Base-by-base conservation (phyloP, 2,888 invertebrate species). In the Horisme vitalbata region DNA sequence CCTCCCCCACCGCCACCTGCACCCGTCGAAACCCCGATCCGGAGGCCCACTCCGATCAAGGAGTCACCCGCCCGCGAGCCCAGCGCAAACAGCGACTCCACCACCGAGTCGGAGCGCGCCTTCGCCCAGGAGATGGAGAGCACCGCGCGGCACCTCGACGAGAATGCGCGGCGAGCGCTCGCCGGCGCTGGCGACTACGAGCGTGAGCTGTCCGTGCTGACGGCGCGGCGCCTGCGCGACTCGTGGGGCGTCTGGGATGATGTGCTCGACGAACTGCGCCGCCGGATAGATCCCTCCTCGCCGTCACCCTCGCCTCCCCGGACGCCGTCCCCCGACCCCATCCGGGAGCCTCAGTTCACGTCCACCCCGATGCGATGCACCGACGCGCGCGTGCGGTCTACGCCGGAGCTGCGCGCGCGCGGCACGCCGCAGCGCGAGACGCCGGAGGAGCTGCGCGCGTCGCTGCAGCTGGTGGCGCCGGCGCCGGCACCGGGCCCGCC, bases 381-480 rank as follows among this genome's bases (percentile, higher is more conserved):
- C 4, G 84, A 83, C 59, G 87, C 82, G 9, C 73, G 86, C 13
- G 88, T 88, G 9, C 77, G 89, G 27, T 90, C 89, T 2, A 94
- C 94, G 4, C 94, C 94, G 0, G 93, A 94, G 70, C 71, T 94
- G 30, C 67, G 90, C 63, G 65, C 91, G 57, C 75, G 81, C 18
- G 72, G 76, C 5, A 83, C 90, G 5, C 79, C 79, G 55, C 87
- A 64, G 24, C 83, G 72, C 61, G 77, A 91, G 68, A 68, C 82
- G 7, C 87, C 89, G 47, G 92, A 91, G 49, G 91, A 88, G 71
- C 59, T 91, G 60, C 78, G 91, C 64, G 78, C 82, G 7, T 89
- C 89, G 41, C 86, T 91, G 45, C 92, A 92, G 50, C 90, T 92
- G 21, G 91, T 92, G n/a, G 84, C 92, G 61, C 75, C 82, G 21